Base-by-base conservation (phyloP, 2,888 invertebrate species). In the Drosophila macrospina region DNA sequence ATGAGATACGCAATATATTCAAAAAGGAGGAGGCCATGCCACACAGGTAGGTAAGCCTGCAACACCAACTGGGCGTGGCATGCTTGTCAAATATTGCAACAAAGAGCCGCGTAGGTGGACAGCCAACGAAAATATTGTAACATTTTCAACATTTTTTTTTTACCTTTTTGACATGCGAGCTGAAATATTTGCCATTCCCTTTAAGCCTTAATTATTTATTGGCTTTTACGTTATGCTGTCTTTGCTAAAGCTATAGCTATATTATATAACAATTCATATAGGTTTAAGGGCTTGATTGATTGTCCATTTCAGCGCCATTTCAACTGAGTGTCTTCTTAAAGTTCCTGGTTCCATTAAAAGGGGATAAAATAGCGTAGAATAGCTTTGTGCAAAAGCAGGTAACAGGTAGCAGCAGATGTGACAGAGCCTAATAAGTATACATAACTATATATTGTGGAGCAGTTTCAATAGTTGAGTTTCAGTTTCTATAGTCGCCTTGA, bases 1-100 rank as follows among this genome's bases (percentile, higher is more conserved):
- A 96, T 69, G 95, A 95, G 88, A 95, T 95, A n/a, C 94, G 95
- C 44, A 94, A 93, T 79, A 94, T 95, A 69, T 96, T 96, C 89
- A 93, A 95, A 83, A 93, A 94, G 39, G 96, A 96, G 90, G 96
- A 96, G 87, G 83, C 92, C 0, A 93, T 95, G 93, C 96, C 96
- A 0, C 94, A 95, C 80, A 93, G 95, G 92, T 92, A 73, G 84
- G 80, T 72, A 26, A 32, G 41, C 56, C 11, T 11, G 7, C 11
- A 15, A 16, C 39, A 32, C 3, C 20, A 3, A 2, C 32, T 42
- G 57, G 48, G 54, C 44, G 55, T 54, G 54, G 44, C 16, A 13
- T n/a, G 20, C 20, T 20, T 1, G 1, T 3, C 20, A 20, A 3
- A 3, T 20, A 20, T 20, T 26, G 10, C 45, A 39, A 52, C 48